phyloP scores from a whole-genome alignment of 2,888 invertebrate species.

The Drosophila mayaguana region DNA sequence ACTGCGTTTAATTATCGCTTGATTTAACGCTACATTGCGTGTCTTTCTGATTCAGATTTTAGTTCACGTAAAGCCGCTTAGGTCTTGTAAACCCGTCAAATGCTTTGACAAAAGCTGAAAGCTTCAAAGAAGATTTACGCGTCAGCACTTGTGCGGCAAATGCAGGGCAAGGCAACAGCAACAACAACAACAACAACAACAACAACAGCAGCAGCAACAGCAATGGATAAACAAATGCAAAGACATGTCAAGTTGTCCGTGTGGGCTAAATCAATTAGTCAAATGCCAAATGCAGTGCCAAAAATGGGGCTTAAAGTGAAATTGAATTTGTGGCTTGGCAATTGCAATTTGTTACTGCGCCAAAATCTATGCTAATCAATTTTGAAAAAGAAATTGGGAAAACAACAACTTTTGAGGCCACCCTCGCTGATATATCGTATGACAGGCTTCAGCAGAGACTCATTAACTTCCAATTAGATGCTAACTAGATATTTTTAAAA shows the following conservation, averaged over 20 bases:
- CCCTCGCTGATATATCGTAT: slow-evolving; percentile 6
- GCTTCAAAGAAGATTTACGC: slow-evolving; percentile 52
- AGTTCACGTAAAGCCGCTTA: slow-evolving; percentile 65
- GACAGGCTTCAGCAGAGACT: slow-evolving; percentile 23
- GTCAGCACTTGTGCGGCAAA: slow-evolving; percentile 58
- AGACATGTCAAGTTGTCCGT: slow-evolving; percentile 30
- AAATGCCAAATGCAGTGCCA: slow-evolving; percentile 75
- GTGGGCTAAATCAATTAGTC: slow-evolving; percentile 76
- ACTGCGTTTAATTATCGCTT: slow-evolving; percentile 41
- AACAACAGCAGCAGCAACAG: slow-evolving; percentile 44
- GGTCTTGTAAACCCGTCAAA: slow-evolving; percentile 68
- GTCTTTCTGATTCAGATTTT: slow-evolving; percentile 19
- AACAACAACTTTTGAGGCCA: neutral
- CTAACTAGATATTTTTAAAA: slow-evolving; percentile 36
- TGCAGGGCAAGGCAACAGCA: slow-evolving; percentile 71
- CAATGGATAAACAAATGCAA: slow-evolving; percentile 4
- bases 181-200: slow-evolving; percentile 12
- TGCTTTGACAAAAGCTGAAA: slow-evolving; percentile 51
- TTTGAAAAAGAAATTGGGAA: neutral
- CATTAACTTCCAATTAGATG: slow-evolving; percentile 74
- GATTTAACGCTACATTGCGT: slow-evolving; percentile 39
- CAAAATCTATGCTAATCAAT: slow-evolving; percentile 57
- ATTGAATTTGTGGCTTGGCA: slow-evolving; percentile 58
- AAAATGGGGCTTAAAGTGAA: slow-evolving; percentile 23
- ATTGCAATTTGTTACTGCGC: slow-evolving; percentile 36